These are phyloP conservation scores for Pao palembangensis DNA, from an alignment of 2,113 vertebrate species.

Conservation along the genomic window DNA sequence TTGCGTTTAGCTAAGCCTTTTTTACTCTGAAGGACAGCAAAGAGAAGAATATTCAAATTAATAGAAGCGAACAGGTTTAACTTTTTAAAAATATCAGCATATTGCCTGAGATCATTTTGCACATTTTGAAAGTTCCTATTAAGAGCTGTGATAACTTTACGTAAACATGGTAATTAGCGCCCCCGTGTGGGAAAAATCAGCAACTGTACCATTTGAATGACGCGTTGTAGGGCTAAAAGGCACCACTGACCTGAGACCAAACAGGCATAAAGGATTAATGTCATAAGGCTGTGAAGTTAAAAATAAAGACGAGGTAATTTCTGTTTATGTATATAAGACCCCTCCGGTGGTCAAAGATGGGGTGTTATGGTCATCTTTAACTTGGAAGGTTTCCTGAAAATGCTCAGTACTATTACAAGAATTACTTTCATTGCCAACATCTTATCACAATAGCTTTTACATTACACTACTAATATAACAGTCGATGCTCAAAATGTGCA, in stretches of 20 bases:
- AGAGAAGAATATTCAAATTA: not conserved
- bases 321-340: not conserved
- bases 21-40: not conserved
- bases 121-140: too few species aligned
- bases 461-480: too few species aligned
- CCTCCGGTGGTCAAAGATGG: not conserved
- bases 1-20: not conserved
- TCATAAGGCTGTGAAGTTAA: not conserved
- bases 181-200: slow-evolving; percentile 26
- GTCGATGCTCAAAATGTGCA: too few species aligned
- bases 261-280: not conserved
- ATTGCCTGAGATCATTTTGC: not conserved
- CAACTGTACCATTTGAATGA: not conserved
- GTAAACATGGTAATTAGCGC: slow-evolving; percentile 8
- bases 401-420: too few species aligned
- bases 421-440: too few species aligned
- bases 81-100: not conserved
- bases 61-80: not conserved
- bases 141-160: too few species aligned
- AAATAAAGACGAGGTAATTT: not conserved
- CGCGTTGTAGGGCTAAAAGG: not conserved
- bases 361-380: not conserved
- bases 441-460: too few species aligned
- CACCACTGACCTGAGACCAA: not conserved
- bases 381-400: too few species aligned